These are phyloP conservation scores for Pipistrellus kuhlii DNA, from an alignment of 2,797 vertebrate species.

Conservation along the genomic window DNA sequence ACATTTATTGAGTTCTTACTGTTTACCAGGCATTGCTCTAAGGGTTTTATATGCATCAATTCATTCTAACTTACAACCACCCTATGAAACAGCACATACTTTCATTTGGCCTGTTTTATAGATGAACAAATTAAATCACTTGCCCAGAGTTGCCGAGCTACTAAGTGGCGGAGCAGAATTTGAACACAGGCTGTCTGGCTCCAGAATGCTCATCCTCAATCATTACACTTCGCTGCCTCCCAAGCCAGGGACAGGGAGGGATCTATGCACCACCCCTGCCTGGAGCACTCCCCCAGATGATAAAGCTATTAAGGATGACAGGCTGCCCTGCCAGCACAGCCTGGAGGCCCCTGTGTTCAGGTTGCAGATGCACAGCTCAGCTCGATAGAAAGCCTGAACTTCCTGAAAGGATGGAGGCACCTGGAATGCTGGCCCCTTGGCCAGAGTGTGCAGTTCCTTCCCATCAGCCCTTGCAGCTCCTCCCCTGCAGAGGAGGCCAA, in stretches of 20 bases:
- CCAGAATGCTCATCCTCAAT: background rate
- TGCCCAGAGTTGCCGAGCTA: background rate
- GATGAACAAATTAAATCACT: background rate
- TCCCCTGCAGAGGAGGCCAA: constrained; percentile 7
- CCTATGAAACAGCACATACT: background rate
- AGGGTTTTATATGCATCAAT: background rate
- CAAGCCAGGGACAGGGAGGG: background rate
- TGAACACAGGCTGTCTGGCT: background rate
- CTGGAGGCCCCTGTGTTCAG: background rate
- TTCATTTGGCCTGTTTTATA: constrained; percentile 8
- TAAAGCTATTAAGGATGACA: background rate
- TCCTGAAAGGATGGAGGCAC: constrained; percentile 27
- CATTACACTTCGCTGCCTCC: background rate
- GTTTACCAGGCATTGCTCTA: constrained; percentile 40
- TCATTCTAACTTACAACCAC: constrained; percentile 19
- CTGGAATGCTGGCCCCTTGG: background rate
- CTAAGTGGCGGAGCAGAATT: background rate
- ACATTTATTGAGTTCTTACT: background rate
- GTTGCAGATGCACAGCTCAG: background rate
- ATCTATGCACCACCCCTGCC: background rate
- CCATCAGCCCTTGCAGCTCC: background rate
- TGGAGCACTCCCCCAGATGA: background rate
- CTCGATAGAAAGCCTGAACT: background rate
- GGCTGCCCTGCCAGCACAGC: background rate
- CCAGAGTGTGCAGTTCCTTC: background rate